Conservation (phyloP, 2,113 vertebrate genomes). For the Trichechus manatus region DNA sequence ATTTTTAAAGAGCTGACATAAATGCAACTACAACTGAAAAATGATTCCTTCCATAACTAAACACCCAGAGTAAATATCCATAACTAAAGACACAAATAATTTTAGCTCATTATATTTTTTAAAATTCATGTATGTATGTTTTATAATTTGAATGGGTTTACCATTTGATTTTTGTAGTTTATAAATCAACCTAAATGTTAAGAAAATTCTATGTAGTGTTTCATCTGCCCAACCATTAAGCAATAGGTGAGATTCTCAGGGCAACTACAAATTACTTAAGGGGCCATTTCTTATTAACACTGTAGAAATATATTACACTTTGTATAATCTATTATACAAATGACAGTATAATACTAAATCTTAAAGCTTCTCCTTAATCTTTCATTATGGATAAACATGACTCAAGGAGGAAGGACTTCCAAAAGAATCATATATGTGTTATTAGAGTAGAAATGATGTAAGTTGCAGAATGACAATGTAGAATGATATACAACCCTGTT, state of each 20-base stretch:
- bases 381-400: conserved; percentile 30
- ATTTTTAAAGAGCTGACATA: conserved; percentile 29
- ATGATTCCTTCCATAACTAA: background rate
- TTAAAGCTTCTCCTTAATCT: conserved; percentile 36
- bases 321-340: conserved; percentile 13
- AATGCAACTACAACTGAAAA: conserved; percentile 32
- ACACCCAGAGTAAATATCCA: background rate
- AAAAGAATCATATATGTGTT: background rate
- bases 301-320: background rate
- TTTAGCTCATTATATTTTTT: background rate
- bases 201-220: background rate
- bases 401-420: background rate
- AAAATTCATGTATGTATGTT: background rate
- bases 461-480: background rate
- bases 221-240: background rate
- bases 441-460: background rate
- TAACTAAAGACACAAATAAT: background rate
- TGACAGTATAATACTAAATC: background rate
- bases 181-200: background rate
- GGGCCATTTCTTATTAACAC: background rate
- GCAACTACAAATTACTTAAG: conserved; percentile 26
- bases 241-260: background rate
- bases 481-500: background rate
- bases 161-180: conserved; percentile 18
- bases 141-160: background rate